Evolutionary conservation across 2,888 invertebrate species (phyloP).

Genomic region (Chloromyia formosa): DNA sequence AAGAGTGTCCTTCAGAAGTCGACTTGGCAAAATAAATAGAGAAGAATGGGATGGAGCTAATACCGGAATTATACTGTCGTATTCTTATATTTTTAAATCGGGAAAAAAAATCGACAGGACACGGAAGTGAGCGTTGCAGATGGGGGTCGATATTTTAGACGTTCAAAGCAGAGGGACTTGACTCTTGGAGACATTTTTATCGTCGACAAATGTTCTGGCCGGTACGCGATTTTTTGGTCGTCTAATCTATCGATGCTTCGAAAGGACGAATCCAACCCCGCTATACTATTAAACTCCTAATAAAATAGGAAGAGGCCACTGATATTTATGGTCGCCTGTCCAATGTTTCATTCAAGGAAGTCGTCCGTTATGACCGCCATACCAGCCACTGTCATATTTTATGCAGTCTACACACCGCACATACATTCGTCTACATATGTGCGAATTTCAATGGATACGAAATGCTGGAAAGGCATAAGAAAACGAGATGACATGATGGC

Average conservation of each 20-base stretch:
- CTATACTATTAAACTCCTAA: not conserved
- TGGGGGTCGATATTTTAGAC: too few species aligned
- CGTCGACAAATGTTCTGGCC: too few species aligned
- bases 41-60: too few species aligned
- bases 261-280: not conserved
- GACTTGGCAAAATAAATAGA: too few species aligned
- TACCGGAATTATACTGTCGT: too few species aligned
- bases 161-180: too few species aligned
- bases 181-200: too few species aligned
- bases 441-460: constrained; percentile 13
- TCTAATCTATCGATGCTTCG: too few species aligned
- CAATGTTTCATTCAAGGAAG: constrained; percentile 13
- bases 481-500: constrained; percentile 45
- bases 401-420: not conserved
- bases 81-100: too few species aligned
- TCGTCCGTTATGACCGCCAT: constrained; percentile 3
- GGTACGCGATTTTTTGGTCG: too few species aligned
- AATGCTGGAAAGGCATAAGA: constrained; percentile 2
- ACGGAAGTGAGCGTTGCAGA: too few species aligned
- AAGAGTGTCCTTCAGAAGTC: not conserved
- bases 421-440: constrained; percentile 11
- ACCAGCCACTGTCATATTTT: not conserved
- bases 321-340: constrained; percentile 23
- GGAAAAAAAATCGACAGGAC: too few species aligned
- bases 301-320: not conserved